Evolutionary conservation across 1,140 invertebrate genomes (phyloP).

Genomic region (Helicoverpa armigera): DNA sequence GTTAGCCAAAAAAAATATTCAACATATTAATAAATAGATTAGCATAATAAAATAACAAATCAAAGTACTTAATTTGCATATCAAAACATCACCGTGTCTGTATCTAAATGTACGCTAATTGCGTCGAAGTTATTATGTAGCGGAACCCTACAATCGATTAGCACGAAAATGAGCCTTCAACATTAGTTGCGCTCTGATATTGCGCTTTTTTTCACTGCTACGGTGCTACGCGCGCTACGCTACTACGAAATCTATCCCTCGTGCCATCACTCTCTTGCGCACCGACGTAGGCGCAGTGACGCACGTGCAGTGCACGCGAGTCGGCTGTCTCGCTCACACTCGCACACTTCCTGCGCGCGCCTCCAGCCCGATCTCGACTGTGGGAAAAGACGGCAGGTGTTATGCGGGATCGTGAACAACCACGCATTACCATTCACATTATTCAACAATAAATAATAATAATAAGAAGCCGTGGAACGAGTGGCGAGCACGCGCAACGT

Average conservation of each 20-base stretch:
- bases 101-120: conserved; percentile 11
- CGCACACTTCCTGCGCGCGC: conserved; percentile 80
- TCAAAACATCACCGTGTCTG: background rate
- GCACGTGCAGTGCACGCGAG: conserved; percentile 79
- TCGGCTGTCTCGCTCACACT: conserved; percentile 67
- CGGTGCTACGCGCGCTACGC: conserved; percentile 68
- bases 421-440: conserved; percentile 86
- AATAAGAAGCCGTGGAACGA: conserved; percentile 85
- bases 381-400: conserved; percentile 86
- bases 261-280: conserved; percentile 59
- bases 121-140: background rate
- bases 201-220: conserved; percentile 56
- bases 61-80: conserved; percentile 21
- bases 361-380: conserved; percentile 78
- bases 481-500: conserved; percentile 83
- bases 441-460: conserved; percentile 87
- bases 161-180: conserved; percentile 23
- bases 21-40: conserved; percentile 36
- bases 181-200: conserved; percentile 21
- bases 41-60: conserved; percentile 41
- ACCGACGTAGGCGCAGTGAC: conserved; percentile 53
- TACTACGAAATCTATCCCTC: conserved; percentile 68
- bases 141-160: conserved; percentile 6
- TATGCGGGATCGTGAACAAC: conserved; percentile 86
- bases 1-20: conserved; percentile 43